Evolutionary conservation across 2,797 vertebrate genomes (phyloP), one percentile per base, ranked within the genome.

Genomic region (Ateles fusciceps): DNA sequence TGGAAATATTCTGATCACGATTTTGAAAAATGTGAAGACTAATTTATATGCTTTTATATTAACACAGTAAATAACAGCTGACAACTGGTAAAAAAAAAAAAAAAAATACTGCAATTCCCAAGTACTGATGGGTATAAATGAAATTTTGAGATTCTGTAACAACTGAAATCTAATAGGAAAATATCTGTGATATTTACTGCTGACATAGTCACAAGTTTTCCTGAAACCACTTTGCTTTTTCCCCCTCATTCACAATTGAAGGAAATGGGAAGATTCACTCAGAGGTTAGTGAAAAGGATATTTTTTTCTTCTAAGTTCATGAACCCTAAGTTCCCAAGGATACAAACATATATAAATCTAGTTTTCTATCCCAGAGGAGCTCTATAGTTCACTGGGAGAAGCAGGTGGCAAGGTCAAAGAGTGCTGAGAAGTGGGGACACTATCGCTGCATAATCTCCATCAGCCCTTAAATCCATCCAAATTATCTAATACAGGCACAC

Each of bases 1-100:
- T 89, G 19, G 11, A 89, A 74, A 86, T 76, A 61, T 52, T 19
- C 14, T 22, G 78, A 92, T 55, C 57, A 85, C 0, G 28, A 48
- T 76, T 98, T 95, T 17, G 75, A 80, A 79, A 84, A 78, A 88
- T 83, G 36, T 93, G 39, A 96, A 52, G 71, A 72, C 17, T 92
- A 61, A 86, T 59, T 50, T 39, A 28, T 61, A 24, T 95, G 30
- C 44, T 83, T 79, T 86, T 33, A 44, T 42, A 42, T 83, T 28
- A 96, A 44, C 36, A 89, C 19, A 79, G 87, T 59, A 90, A 93
- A 44, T 84, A 93, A 59, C 26, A 74, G 1, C 28, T 93, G 36
- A 84, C 2, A 88, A 15, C 8, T 68, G 36, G 17, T 89, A 22
- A 78, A 85, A 91, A 95, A 84, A 64, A 85, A 30, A 81, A 42